A percentile compares a stretch with the other conserved stretches of the same genome.
Evolutionary conservation across 1,140 invertebrate genomes (phyloP).

Genomic region (Chironomus tepperi): DNA sequence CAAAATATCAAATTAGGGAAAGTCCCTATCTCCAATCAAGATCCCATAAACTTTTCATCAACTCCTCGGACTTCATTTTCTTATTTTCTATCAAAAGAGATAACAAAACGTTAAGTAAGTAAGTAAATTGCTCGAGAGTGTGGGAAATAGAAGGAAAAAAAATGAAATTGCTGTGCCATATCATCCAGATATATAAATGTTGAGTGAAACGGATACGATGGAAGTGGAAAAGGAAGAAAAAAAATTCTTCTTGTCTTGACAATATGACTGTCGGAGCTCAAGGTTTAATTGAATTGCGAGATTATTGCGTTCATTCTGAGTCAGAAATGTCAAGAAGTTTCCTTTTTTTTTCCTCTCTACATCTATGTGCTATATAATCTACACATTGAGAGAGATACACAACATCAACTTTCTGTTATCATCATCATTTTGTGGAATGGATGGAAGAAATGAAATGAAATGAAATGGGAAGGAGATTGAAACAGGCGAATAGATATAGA

Average conservation of each 20-base stretch:
- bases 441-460: neutral
- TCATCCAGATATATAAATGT: neutral
- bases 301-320: conserved; percentile 10
- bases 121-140: no score
- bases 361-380: neutral
- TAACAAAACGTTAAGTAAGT: no score
- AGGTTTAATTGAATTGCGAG: conserved; percentile 20
- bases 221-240: neutral
- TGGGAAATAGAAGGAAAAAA: neutral
- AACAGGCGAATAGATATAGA: neutral
- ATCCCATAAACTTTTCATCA: no score
- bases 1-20: no score
- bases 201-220: neutral
- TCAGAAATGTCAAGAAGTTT: conserved; percentile 11
- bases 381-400: neutral
- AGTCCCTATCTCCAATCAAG: no score
- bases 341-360: neutral
- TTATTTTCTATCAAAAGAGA: no score
- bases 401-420: neutral
- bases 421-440: neutral
- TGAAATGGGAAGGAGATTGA: neutral
- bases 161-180: neutral
- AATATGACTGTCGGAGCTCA: neutral
- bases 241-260: neutral
- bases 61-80: no score